Percentiles rank a stretch among this genome's conserved stretches.
These are phyloP conservation scores for Fabriciana adippe DNA, from an alignment of 2,888 invertebrate species.

Conservation along the genomic window DNA sequence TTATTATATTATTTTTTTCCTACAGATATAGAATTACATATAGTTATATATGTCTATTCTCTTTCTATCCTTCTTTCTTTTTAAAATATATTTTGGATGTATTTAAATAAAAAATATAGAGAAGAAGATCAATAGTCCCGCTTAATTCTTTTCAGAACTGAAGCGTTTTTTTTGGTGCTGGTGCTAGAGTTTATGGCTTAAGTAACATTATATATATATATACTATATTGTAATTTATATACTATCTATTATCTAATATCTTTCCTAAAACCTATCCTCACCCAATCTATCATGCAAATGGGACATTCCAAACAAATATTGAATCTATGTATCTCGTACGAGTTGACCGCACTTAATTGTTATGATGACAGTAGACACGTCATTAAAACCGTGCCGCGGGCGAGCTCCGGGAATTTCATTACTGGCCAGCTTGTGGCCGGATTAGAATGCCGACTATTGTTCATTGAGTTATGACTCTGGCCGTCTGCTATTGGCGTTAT, in stretches of 20 bases:
- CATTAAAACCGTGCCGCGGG: conserved; percentile 44
- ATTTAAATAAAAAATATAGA: too few species aligned
- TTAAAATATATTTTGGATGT: too few species aligned
- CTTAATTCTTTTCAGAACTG: too few species aligned
- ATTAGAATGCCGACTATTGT: conserved; percentile 71
- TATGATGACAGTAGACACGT: conserved; percentile 44
- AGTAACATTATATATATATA: too few species aligned
- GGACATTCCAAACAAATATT: background rate
- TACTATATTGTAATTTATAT: background rate
- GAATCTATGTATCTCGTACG: conserved; percentile 28
- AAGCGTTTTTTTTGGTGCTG: too few species aligned
- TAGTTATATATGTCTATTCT: too few species aligned
- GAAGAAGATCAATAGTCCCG: too few species aligned
- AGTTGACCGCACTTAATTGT: conserved; percentile 48
- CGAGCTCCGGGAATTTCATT: conserved; percentile 73
- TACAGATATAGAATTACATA: too few species aligned
- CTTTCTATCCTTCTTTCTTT: too few species aligned
- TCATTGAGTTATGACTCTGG: conserved; percentile 68
- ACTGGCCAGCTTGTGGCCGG: conserved; percentile 53
- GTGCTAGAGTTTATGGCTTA: too few species aligned
- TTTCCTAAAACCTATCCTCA: background rate
- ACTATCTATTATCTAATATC: too few species aligned
- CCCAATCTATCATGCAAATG: background rate
- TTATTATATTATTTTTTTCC: too few species aligned
- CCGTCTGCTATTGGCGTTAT: conserved; percentile 49